These are phyloP conservation scores for Podabrus alpinus DNA, from an alignment of 2,888 invertebrate species.

Conservation along the genomic window DNA sequence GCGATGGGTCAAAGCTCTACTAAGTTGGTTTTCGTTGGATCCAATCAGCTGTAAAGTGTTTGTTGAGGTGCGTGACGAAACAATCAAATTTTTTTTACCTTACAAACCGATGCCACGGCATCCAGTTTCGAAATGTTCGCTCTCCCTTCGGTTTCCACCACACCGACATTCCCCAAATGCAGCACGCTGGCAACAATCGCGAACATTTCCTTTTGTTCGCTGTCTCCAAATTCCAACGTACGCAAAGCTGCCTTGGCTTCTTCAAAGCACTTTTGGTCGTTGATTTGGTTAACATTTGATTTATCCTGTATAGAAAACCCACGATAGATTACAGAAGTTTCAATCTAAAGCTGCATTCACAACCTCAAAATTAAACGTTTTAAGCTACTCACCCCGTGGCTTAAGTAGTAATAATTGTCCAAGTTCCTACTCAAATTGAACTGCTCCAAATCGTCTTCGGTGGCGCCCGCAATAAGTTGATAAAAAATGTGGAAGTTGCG, in stretches of 20 bases:
- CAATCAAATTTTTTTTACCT: conserved; percentile 57
- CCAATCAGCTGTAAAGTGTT: conserved; percentile 70
- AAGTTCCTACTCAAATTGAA: conserved; percentile 71
- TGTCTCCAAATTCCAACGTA: conserved; percentile 73
- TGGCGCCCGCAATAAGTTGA: conserved; percentile 79
- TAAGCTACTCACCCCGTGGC: conserved; percentile 66
- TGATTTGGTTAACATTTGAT: conserved; percentile 54
- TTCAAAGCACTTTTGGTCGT: conserved; percentile 72
- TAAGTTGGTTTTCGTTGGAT: conserved; percentile 67
- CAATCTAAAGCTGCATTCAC: too few species aligned
- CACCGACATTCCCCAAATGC: conserved; percentile 86
- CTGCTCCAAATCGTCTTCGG: conserved; percentile 65
- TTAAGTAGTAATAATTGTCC: conserved; percentile 77
- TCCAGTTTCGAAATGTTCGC: conserved; percentile 72
- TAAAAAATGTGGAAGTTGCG: conserved; percentile 93
- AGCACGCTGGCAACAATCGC: conserved; percentile 82
- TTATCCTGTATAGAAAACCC: conserved; percentile 50
- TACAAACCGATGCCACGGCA: conserved; percentile 66
- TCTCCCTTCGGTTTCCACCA: conserved; percentile 72
- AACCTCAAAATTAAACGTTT: neutral
- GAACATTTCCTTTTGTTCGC: conserved; percentile 77
- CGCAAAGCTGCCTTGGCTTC: conserved; percentile 74
- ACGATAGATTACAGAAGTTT: neutral
- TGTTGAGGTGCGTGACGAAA: neutral
- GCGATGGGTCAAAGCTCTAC: conserved; percentile 76